Percentiles rank a stretch among this genome's conserved stretches.
Evolutionary conservation across 2,113 vertebrate genomes (phyloP).

Genomic region (Nansenia antarctica): DNA sequence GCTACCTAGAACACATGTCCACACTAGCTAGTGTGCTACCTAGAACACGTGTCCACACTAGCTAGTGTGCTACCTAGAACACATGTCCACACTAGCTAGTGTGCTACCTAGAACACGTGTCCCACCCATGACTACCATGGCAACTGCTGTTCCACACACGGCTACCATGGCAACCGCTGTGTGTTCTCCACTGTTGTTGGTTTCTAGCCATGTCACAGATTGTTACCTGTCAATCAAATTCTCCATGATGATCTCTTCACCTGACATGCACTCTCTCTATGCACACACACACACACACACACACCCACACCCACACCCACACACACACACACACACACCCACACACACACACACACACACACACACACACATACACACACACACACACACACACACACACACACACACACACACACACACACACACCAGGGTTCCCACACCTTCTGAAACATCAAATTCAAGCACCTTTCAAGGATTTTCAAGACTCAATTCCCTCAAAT

Average conservation of each 20-base stretch:
- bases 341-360: background rate
- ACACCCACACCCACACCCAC: background rate
- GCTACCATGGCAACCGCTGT: slow-evolving; percentile 30
- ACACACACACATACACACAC: background rate
- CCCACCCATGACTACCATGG: too few relatives aligned
- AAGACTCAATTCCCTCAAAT: too few relatives aligned
- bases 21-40: too few relatives aligned
- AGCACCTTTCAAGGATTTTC: too few relatives aligned
- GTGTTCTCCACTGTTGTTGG: slow-evolving; percentile 22
- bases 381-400: background rate
- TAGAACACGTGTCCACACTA: too few relatives aligned
- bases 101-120: too few relatives aligned
- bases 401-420: background rate
- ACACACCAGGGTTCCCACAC: too few relatives aligned
- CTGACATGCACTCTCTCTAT: background rate
- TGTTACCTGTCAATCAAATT: background rate
- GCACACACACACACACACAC: background rate
- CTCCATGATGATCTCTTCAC: background rate
- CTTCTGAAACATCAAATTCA: too few relatives aligned
- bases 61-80: too few relatives aligned
- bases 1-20: too few relatives aligned
- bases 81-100: too few relatives aligned
- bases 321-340: background rate
- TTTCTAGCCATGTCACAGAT: background rate
- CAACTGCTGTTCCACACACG: too few relatives aligned